Base-by-base conservation (phyloP, 2,113 vertebrate genomes). In the Mustela nigripes region DNA sequence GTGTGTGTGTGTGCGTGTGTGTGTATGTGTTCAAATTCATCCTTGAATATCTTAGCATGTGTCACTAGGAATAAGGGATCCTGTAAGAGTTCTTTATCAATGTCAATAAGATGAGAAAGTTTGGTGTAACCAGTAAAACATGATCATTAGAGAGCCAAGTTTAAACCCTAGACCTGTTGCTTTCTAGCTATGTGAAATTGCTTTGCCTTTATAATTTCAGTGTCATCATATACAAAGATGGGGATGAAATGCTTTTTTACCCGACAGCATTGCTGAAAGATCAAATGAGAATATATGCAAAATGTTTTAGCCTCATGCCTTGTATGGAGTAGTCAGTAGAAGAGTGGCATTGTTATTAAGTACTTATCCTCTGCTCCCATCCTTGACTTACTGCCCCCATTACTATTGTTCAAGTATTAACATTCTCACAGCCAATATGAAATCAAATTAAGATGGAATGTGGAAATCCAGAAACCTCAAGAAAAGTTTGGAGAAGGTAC, bases 401-500 rank as follows among this genome's bases (percentile, higher is more conserved):
- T 91, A 7, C 39, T 90, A 2, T 53, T 91, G 48, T 63, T 71
- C 14, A 91, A 22, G 14, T 73, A 73, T 60, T 67, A 48, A 56
- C 18, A 80, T 65, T 11, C 7, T 50, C 24, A 78, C 0, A 81
- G 22, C 5, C 36, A 93, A 53, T 28, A 33, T 21, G 28, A 82
- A 94, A 85, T 53, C 5, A 91, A 88, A 91, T 73, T 91, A 80
- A 24, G 87, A 58, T 5, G 45, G 42, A 89, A 50, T 71, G n/a
- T 48, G 19, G 21, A 97, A 89, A 92, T 65, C 84, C 81, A 24
- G n/a, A 94, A 92, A 78, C 48, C 42, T 74, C 21, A 82, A 84
- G 39, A 81, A 83, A 82, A 81, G 1, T 62, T 71, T 86, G 24
- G 26, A 71, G 33, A 94, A 81, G 9, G 2, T 22, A 67, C 18